Base-by-base conservation (phyloP, 2,888 invertebrate genomes). In the Stictocephala bisonia region DNA sequence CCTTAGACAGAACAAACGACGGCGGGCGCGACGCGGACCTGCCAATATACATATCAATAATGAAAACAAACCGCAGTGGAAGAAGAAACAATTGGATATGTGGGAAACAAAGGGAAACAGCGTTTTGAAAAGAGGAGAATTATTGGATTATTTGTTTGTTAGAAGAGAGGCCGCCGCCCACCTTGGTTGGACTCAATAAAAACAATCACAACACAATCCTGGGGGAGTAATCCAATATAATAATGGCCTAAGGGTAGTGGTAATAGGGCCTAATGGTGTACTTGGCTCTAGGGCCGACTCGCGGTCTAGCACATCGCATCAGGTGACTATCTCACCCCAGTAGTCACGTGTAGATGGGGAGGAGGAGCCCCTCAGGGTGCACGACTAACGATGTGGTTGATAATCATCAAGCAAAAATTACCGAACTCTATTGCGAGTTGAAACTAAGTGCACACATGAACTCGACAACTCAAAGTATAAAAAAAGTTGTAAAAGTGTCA, bases 191-290 rank as follows among this genome's bases (percentile, higher is more conserved):
- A n/a, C 29, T 60, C 60, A 60, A 60, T 60, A 60, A 60, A 60
- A 60, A 60, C 60, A 60, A 60, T 60, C 60, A 60, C 31, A 60
- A 60, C 60, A 60, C 60, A 60, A 60, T 60, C 27, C 40, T n/a
- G 60, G 60, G 60, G 60, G 60, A 58, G 60, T 60, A 60, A 60
- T 60, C 60, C 60, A 60, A 60, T 60, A 60, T 60, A 60, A 58
- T 60, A 60, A 60, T 60, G 60, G 60, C 60, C 60, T 35, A 20
- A 60, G 60, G 40, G 60, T 29, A 15, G 60, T 18, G 60, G 11
- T 60, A 60, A 60, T 60, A 60, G 56, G n/a, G 60, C 35, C 60
- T 60, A 60, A 60, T 60, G 60, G 60, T 40, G 60, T 40, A 60
- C 40, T 60, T 60, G 60, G 60, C 60, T 31, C n/a, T 3, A 2